Evolutionary conservation across 2,797 vertebrate genomes (phyloP), one percentile per base, ranked within the genome.

Genomic region (Melopsittacus undulatus): DNA sequence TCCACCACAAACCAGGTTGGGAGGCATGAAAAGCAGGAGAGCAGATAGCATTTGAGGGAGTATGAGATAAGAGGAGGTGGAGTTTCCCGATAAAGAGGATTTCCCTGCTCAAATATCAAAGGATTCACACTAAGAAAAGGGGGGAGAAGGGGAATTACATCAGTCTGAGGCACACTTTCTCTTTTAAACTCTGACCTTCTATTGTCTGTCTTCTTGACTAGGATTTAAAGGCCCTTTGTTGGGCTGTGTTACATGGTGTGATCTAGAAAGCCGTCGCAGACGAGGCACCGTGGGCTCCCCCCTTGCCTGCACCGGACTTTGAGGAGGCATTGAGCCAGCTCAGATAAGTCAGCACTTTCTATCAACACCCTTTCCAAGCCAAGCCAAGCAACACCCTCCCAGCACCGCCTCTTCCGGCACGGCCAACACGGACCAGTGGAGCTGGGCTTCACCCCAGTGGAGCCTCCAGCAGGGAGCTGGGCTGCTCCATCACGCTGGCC

Each of bases 81-180:
- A 95, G 95, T 97, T 96, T 94, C 87, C 56, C 23, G 76, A 97
- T 96, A 96, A 96, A 96, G 89, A 98, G 95, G 95, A 97, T 97
- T 98, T 97, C 96, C 96, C 96, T 94, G 94, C 96, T 98, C 95
- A 95, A 97, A 96, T 96, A 97, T 96, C 96, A 96, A 97, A 97
- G 96, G 95, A 95, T 94, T 95, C 92, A 69, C 89, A 96, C 56
- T 90, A 88, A 95, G 93, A 89, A 81, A 96, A 91, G 90, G 73
- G 89, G 82, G 91, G 77, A 92, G 77, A 91, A 54, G 92, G 72
- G 93, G 91, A 97, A 95, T 87, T 96, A 96, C 95, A 94, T 83
- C 89, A 91, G 75, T 90, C 92, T 95, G 93, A 94, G 92, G 94
- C 72, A 85, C 87, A 93, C 90, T 43, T 83, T 93, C 91, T 89